These are phyloP conservation scores for Beris chalybata DNA, from an alignment of 2,888 invertebrate species.

Conservation along the genomic window DNA sequence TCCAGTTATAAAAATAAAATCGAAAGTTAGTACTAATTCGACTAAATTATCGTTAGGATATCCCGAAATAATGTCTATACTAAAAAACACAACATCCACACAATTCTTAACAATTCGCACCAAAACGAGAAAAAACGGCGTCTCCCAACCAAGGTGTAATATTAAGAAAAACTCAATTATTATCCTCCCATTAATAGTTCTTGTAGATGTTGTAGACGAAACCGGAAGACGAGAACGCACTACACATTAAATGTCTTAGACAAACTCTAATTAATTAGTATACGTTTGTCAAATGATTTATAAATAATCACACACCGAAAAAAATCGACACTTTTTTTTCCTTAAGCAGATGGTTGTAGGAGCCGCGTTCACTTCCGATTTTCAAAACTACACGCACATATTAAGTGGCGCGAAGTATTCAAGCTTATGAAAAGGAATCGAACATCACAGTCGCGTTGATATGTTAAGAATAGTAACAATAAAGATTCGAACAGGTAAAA, in stretches of 20 bases:
- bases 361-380: constrained; percentile 35
- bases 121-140: constrained; percentile 18
- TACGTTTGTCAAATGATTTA: constrained; percentile 56
- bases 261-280: constrained; percentile 59
- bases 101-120: constrained; percentile 26
- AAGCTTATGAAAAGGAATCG: neutral
- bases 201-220: constrained; percentile 13
- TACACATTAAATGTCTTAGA: constrained; percentile 49
- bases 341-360: neutral
- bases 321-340: neutral
- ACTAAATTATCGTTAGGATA: constrained; percentile 23
- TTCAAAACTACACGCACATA: constrained; percentile 3
- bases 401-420: neutral
- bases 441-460: neutral
- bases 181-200: constrained; percentile 32
- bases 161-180: constrained; percentile 28
- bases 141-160: neutral
- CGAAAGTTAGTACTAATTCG: constrained; percentile 14
- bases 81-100: constrained; percentile 19
- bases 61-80: constrained; percentile 14
- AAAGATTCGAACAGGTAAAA: constrained; percentile 9
- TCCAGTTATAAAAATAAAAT: neutral
- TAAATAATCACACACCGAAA: constrained; percentile 39
- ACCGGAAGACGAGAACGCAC: constrained; percentile 23
- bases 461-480: constrained; percentile 7